Evolutionary conservation across 2,888 invertebrate species (phyloP).

Genomic region (Drosophila hamatofila): DNA sequence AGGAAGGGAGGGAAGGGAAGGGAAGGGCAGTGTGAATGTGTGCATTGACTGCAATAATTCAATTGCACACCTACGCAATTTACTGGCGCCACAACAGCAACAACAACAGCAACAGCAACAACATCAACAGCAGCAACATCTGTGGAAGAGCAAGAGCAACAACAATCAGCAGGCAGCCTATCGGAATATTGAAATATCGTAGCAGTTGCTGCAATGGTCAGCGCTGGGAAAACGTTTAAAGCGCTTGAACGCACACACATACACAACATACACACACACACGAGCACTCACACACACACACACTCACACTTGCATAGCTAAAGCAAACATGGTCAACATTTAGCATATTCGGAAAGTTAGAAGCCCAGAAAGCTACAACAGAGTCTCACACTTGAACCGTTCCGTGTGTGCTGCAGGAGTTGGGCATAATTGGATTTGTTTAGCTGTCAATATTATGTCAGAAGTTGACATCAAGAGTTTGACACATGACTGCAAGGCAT

Average conservation of each 20-base stretch:
- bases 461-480: conserved; percentile 76
- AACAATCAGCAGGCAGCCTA: conserved; percentile 43
- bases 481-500: conserved; percentile 50
- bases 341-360: conserved; percentile 55
- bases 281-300: conserved; percentile 1
- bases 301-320: conserved; percentile 5
- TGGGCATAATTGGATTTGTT: conserved; percentile 80
- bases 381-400: conserved; percentile 14
- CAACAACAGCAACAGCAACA: conserved; percentile 23
- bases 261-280: conserved; percentile 4
- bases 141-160: conserved; percentile 1
- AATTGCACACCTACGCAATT: conserved; percentile 80
- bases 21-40: conserved; percentile 59
- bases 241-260: conserved; percentile 59
- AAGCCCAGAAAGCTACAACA: conserved; percentile 15
- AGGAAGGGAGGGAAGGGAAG: not conserved
- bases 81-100: conserved; percentile 52
- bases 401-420: conserved; percentile 52
- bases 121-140: conserved; percentile 18
- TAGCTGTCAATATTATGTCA: conserved; percentile 81
- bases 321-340: conserved; percentile 53
- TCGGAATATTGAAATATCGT: conserved; percentile 61
- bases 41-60: conserved; percentile 79
- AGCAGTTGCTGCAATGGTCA: conserved; percentile 46
- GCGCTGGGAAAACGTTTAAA: conserved; percentile 70